phyloP scores from a whole-genome alignment of 1,140 invertebrate genomes.

The Trypoxylus dichotomus region DNA sequence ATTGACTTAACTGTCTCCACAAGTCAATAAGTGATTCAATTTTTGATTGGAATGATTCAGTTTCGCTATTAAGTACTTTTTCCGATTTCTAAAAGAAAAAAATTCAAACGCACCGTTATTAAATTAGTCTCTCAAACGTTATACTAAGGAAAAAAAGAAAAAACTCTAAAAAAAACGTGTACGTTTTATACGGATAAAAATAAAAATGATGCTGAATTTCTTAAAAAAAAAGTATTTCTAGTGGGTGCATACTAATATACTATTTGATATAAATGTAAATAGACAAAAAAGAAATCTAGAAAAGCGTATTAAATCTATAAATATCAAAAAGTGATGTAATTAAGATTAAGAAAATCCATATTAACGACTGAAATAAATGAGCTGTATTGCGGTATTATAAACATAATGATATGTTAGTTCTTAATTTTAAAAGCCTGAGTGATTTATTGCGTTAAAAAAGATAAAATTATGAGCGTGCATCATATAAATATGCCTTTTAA shows the following conservation, averaged over 20 bases:
- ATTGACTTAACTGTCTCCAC: conserved; percentile 46
- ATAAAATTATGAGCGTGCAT: not conserved
- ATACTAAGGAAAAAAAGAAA: not conserved
- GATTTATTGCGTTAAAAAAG: not conserved
- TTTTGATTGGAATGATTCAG: conserved; percentile 46
- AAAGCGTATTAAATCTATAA: not conserved
- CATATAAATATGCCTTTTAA: not conserved
- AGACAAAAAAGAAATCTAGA: not conserved
- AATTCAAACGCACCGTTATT: conserved; percentile 23
- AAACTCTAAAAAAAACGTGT: not conserved
- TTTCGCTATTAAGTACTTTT: conserved; percentile 46
- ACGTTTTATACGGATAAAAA: not conserved
- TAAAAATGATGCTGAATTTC: not conserved
- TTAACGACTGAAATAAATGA: conserved; percentile 23
- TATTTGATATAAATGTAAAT: not conserved
- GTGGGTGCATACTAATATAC: not conserved
- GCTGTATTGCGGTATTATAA: conserved; percentile 8
- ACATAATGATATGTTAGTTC: conserved; percentile 21
- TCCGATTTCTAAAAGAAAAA: conserved; percentile 49
- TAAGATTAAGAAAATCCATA: not conserved
- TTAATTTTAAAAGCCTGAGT: not conserved
- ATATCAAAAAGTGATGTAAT: conserved; percentile 6
- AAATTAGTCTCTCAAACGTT: not conserved
- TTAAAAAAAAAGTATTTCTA: not conserved
- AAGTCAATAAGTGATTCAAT: conserved; percentile 48